phyloP scores from a whole-genome alignment of 2,888 invertebrate species.

The Sinodicranocentrus sp. region DNA sequence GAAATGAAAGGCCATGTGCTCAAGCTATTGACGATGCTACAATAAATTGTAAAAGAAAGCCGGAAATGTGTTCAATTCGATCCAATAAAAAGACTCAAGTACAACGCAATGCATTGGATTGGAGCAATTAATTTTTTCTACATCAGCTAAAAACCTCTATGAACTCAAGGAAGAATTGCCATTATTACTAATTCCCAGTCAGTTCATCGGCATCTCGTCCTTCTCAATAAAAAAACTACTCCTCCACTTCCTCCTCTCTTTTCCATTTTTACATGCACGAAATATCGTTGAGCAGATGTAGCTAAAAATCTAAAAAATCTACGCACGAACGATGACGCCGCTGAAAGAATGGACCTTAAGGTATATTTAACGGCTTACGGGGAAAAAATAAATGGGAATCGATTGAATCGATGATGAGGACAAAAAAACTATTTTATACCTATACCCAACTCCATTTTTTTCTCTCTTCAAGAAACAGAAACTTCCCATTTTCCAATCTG shows the following conservation, averaged over 20 bases:
- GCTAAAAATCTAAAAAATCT: conserved; percentile 21
- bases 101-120: not conserved
- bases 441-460: no score
- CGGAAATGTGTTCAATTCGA: not conserved
- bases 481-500: conserved; percentile 3
- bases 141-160: conserved; percentile 1
- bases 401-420: conserved; percentile 21
- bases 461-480: no score
- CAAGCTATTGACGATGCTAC: no score
- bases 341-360: not conserved
- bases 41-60: not conserved
- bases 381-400: conserved; percentile 19
- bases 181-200: conserved; percentile 13
- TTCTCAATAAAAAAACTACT: not conserved
- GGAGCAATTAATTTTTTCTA: conserved; percentile 29
- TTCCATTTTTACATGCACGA: conserved; percentile 21
- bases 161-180: not conserved
- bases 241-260: no score
- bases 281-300: not conserved
- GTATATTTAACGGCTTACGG: conserved; percentile 2
- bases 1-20: no score
- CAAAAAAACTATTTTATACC: not conserved
- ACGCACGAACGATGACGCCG: conserved; percentile 22
- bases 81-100: not conserved
- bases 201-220: conserved; percentile 5